A percentile compares a stretch with the other conserved stretches of the same genome.
These are phyloP conservation scores for Mesodorylaimus sp. DNA, from an alignment of 2,888 invertebrate species.

Conservation along the genomic window DNA sequence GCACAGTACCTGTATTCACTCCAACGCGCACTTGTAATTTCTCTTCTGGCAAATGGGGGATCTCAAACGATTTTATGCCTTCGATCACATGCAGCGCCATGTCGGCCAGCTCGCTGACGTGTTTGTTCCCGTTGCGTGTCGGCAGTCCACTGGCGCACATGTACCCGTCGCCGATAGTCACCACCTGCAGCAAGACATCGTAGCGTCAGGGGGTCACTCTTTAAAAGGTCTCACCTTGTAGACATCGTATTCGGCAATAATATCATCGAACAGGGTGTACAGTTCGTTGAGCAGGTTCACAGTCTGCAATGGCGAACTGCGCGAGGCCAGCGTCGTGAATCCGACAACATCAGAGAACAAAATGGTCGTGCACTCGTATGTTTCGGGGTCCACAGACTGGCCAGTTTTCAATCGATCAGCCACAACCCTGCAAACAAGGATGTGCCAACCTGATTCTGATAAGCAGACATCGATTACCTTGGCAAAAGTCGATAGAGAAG, in stretches of 20 bases:
- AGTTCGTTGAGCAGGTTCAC: slow-evolving; percentile 25
- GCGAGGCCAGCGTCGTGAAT: slow-evolving; percentile 6
- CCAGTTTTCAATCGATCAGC: slow-evolving; percentile 17
- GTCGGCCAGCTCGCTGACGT: slow-evolving; percentile 6
- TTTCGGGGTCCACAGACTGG: slow-evolving; percentile 16
- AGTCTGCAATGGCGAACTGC: slow-evolving; percentile 13
- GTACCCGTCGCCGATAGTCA: background rate
- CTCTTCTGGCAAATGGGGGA: slow-evolving; percentile 5
- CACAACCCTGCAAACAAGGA: slow-evolving; percentile 13
- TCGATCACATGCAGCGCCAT: slow-evolving; percentile 7
- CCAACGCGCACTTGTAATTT: slow-evolving; percentile 8
- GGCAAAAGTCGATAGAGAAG: slow-evolving; percentile 11
- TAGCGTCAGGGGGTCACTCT: too few species aligned
- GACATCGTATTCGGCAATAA: slow-evolving; percentile 23
- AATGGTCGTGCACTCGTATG: slow-evolving; percentile 12
- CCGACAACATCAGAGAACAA: slow-evolving; percentile 12
- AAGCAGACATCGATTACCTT: too few species aligned
- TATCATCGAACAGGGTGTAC: slow-evolving; percentile 23
- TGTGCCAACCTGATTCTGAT: too few species aligned
- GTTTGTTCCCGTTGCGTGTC: slow-evolving; percentile 3
- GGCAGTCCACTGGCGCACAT: slow-evolving; percentile 6
- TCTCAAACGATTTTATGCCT: background rate
- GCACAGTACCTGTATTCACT: slow-evolving; percentile 8
- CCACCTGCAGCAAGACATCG: too few species aligned
- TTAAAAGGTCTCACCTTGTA: slow-evolving; percentile 26